A percentile compares a stretch with the other conserved stretches of the same genome.
Conservation (phyloP, 2,797 vertebrate species). For the Mormyrops boulengeri region DNA sequence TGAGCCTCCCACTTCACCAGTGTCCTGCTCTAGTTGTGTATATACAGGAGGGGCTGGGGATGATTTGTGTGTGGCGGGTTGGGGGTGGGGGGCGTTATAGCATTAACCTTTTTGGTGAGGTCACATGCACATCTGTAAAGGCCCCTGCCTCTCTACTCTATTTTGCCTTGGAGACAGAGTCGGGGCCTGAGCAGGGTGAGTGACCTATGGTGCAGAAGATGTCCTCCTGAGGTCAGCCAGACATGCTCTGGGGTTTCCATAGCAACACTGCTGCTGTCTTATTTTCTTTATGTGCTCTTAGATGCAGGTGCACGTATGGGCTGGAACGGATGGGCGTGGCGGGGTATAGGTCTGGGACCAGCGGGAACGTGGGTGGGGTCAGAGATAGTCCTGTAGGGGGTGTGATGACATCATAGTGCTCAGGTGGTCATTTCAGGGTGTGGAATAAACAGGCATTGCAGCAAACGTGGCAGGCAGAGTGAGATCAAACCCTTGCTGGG, state of each 20-base stretch:
- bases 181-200: background rate
- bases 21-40: background rate
- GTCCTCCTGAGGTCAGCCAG: constrained; percentile 16
- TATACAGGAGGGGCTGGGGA: background rate
- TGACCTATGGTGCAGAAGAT: background rate
- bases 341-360: background rate
- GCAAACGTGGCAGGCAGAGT: background rate
- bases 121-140: background rate
- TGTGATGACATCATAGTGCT: background rate
- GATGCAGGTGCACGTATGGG: constrained; percentile 16
- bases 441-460: background rate
- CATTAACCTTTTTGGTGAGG: background rate
- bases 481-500: background rate
- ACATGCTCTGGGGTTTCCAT: constrained; percentile 54
- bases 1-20: background rate
- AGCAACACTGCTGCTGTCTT: constrained; percentile 40
- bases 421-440: background rate
- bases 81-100: background rate
- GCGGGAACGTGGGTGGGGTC: background rate
- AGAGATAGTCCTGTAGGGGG: background rate
- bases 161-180: background rate
- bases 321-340: constrained; percentile 22
- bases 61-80: background rate
- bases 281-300: constrained; percentile 23
- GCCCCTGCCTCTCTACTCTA: background rate